Base-by-base conservation (phyloP, 2,888 invertebrate genomes). In the Spicauda simplicius region DNA sequence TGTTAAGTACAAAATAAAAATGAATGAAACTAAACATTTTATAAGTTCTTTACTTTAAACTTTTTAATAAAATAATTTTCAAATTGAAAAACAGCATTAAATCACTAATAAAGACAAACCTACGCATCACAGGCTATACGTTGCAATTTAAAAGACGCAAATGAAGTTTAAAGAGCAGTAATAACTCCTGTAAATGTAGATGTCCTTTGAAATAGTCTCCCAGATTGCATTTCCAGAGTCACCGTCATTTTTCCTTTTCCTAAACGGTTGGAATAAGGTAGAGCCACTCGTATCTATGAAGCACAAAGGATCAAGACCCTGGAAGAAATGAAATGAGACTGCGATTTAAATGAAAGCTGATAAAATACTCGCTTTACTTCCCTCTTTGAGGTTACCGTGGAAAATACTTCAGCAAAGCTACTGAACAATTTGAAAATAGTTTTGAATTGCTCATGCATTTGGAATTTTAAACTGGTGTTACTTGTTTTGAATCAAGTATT, bases 231-330 rank as follows among this genome's bases (percentile, higher is more conserved):
- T 66, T 48, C 55, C 50, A 41, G 54, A 59, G 55, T 66, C 60
- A 25, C 55, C 19, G 66, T 19, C 66, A 61, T 66, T 61, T 66
- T 61, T 55, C 60, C 60, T 55, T 66, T 56, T 54, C 59, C 65
- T 65, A 53, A 60, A 59, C 48, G 59, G 45, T 54, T 16, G 55
- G 48, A 56, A 56, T 66, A 66, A 66, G 66, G 55, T 66, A 56
- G 55, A 56, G 53, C 41, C 30, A 37, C 60, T 37, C 65, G 56
- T 56, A 56, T 66, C 66, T 59, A 48, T 66, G 37, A 48, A 55
- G 60, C 60, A 66, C 66, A 66, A 66, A 66, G 60, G 60, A 66
- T 61, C 66, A 66, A 66, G 54, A 33, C 59, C 45, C 65, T 61
- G 55, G 20, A 60, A 56, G 66, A 55, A 66, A 60, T 66, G 66